phyloP scores from a whole-genome alignment of 2,888 invertebrate species.

The Scelioninae gen. 1 region DNA sequence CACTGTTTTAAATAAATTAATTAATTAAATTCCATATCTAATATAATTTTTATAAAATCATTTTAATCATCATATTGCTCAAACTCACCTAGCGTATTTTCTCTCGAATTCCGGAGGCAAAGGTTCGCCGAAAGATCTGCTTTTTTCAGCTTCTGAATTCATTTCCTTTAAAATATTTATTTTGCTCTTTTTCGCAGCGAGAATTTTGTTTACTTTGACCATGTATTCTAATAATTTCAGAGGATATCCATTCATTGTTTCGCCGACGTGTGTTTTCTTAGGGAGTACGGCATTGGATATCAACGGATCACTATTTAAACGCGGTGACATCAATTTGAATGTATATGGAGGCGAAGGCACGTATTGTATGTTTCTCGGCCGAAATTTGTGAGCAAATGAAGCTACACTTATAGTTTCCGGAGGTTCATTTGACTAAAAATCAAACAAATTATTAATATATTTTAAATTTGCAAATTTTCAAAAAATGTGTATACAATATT shows the following conservation, averaged over 20 bases:
- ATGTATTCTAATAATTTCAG: slow-evolving; percentile 93
- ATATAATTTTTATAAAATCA: too few species aligned
- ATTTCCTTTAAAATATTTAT: slow-evolving; percentile 92
- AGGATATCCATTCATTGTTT: slow-evolving; percentile 92
- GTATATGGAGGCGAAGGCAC: slow-evolving; percentile 82
- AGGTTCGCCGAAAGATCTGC: slow-evolving; percentile 91
- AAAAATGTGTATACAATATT: too few species aligned
- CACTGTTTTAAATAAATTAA: slow-evolving; percentile 71
- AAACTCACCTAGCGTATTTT: slow-evolving; percentile 89
- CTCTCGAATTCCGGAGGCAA: slow-evolving; percentile 95
- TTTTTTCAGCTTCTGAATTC: slow-evolving; percentile 95
- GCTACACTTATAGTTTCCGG: slow-evolving; percentile 95
- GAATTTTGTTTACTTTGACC: slow-evolving; percentile 93
- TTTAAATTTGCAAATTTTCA: too few species aligned
- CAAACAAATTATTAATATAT: neutral
- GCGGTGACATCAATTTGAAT: slow-evolving; percentile 80
- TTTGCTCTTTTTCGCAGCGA: slow-evolving; percentile 92
- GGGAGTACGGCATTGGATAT: slow-evolving; percentile 85
- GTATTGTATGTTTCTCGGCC: slow-evolving; percentile 88
- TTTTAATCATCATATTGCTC: neutral
- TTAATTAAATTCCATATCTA: slow-evolving; percentile 10
- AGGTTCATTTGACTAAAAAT: slow-evolving; percentile 90
- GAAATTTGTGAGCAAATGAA: slow-evolving; percentile 92
- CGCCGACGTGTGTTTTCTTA: slow-evolving; percentile 84
- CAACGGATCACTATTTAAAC: slow-evolving; percentile 89